Evolutionary conservation across 2,113 vertebrate genomes (phyloP), one percentile per base, ranked within the genome.

Genomic region (Alethe castanea): DNA sequence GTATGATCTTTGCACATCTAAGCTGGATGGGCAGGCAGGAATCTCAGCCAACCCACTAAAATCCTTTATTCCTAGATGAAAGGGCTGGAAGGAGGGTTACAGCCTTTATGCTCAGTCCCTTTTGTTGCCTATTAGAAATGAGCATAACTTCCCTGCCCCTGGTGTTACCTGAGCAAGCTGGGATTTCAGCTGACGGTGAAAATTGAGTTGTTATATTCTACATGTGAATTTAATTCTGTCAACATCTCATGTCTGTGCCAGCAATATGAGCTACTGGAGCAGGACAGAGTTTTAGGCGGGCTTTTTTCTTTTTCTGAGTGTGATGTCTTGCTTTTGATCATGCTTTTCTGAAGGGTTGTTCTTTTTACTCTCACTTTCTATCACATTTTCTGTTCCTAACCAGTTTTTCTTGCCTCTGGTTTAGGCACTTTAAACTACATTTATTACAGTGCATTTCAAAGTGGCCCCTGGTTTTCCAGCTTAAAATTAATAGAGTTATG

Each of bases 41-140:
- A 73, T 93, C 69, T 70, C 28, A 67, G 40, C 11, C 36, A 91
- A 31, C 40, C 36, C 23, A 28, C 47, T 86, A 18, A 93, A 94
- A 53, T 86, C 16, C 33, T 81, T 93, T 64, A 69, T 87, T 90
- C 42, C 35, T 56, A 66, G 56, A 86, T 92, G 56, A 88, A 93
- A 88, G 74, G 57, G 22, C 59, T 92, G 45, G 64, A 77, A 90
- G 50, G 47, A 69, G 2, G 9, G 28, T 70, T 93, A 26, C 31
- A 90, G n/a, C 45, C 56, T 90, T 86, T 78, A 66, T 83, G 29
- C 52, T 84, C 47, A 77, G 23, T 79, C 48, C 8, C 78, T 73
- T 62, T 91, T 66, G 42, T 73, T 82, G 40, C 48, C 50, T 80
- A 10, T 77, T 83, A 56, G 64, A 90, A 91, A 65, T 81, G 71